Evolutionary conservation across 2,797 vertebrate species (phyloP).

Genomic region (Peromyscus attwateri): DNA sequence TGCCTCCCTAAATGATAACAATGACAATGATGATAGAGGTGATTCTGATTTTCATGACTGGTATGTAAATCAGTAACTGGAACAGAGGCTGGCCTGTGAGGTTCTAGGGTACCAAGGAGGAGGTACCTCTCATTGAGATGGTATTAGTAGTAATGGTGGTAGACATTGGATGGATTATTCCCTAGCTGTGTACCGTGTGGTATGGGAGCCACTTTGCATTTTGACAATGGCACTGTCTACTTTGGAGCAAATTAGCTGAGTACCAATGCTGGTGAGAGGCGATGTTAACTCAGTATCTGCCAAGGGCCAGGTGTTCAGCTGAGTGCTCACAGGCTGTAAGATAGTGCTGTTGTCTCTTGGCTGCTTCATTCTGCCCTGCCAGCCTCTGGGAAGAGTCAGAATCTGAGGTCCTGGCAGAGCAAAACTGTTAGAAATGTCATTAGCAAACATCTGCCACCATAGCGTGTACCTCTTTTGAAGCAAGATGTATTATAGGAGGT

Average conservation of each 20-base stretch:
- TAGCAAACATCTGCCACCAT: conserved; percentile 33
- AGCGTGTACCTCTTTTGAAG: background rate
- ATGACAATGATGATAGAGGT: background rate
- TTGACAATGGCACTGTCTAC: background rate
- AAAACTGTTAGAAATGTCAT: background rate
- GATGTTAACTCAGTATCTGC: background rate
- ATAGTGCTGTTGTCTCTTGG: background rate
- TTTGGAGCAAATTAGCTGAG: background rate
- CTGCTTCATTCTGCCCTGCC: background rate
- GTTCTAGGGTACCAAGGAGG: background rate
- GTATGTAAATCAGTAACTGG: background rate
- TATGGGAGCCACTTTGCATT: background rate
- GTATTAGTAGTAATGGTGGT: background rate
- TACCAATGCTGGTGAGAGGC: background rate
- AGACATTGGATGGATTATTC: too few species aligned
- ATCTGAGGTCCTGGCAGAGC: conserved; percentile 13
- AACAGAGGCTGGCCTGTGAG: background rate
- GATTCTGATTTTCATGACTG: background rate
- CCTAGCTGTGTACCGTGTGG: background rate
- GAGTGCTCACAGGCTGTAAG: background rate
- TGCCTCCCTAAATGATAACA: background rate
- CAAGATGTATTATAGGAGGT: conserved; percentile 48
- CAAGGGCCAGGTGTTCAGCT: background rate
- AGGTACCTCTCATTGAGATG: background rate
- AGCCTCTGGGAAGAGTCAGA: background rate